A percentile compares a stretch with the other conserved stretches of the same genome.
These are phyloP conservation scores for Sinocyclocheilus anophthalmus DNA, from an alignment of 2,113 vertebrate genomes.

Conservation along the genomic window DNA sequence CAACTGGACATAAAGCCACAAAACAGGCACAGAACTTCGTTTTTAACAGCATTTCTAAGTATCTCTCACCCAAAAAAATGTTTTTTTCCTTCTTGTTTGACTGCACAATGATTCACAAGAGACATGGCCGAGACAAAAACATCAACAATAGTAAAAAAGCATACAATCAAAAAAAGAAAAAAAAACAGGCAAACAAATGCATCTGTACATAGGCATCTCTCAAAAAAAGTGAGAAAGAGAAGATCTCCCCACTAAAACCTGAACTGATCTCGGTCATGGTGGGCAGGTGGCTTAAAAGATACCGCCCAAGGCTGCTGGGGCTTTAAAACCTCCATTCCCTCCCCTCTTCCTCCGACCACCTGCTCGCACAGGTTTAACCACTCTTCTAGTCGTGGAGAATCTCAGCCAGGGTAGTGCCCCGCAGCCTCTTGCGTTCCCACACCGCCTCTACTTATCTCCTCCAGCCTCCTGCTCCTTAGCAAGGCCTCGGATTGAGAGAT, in stretches of 20 bases:
- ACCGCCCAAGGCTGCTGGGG: slow-evolving; percentile 54
- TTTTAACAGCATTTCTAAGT: not conserved
- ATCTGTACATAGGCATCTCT: slow-evolving; percentile 49
- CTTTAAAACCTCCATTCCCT: slow-evolving; percentile 49
- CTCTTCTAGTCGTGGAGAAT: slow-evolving; percentile 55
- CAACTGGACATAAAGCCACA: not conserved
- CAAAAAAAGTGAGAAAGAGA: slow-evolving; percentile 39
- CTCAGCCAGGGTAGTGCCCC: slow-evolving; percentile 48
- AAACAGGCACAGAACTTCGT: not conserved
- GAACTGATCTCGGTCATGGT: slow-evolving; percentile 30
- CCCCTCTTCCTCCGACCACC: slow-evolving; percentile 32
- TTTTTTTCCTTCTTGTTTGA: not conserved
- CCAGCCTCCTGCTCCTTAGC: slow-evolving; percentile 78
- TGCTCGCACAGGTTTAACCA: slow-evolving; percentile 51
- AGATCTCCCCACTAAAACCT: slow-evolving; percentile 18
- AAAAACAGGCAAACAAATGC: slow-evolving; percentile 26
- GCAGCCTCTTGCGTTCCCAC: slow-evolving; percentile 42
- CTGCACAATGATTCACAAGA: slow-evolving; percentile 22
- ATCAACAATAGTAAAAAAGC: slow-evolving; percentile 40
- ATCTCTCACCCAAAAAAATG: not conserved
- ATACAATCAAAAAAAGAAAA: slow-evolving; percentile 13
- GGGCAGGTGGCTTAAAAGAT: slow-evolving; percentile 31
- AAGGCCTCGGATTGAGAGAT: slow-evolving; percentile 94
- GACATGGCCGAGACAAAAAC: slow-evolving; percentile 38
- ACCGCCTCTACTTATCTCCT: slow-evolving; percentile 75